Evolutionary conservation across 2,113 vertebrate species (phyloP).

Genomic region (Pterophyllum scalare): DNA sequence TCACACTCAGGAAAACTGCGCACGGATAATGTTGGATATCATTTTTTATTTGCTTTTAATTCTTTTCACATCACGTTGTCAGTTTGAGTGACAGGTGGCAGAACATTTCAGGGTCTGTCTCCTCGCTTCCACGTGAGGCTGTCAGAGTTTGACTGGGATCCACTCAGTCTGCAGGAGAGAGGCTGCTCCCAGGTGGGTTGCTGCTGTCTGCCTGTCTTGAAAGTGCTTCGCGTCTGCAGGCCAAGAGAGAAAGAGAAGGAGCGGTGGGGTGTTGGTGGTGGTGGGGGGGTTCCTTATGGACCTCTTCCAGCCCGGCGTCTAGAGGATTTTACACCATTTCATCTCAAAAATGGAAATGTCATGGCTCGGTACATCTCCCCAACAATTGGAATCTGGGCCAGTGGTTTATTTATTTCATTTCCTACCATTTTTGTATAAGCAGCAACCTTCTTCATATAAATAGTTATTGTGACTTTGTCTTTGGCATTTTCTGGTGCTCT

Average conservation of each 20-base stretch:
- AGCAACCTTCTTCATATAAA: conserved; percentile 54
- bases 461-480: conserved; percentile 64
- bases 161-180: conserved; percentile 76
- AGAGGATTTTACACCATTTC: conserved; percentile 81
- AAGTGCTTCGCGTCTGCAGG: conserved; percentile 75
- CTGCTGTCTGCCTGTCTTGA: conserved; percentile 81
- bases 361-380: conserved; percentile 73
- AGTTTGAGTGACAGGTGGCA: conserved; percentile 84
- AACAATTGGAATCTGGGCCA: conserved; percentile 80
- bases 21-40: conserved; percentile 39
- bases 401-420: conserved; percentile 75
- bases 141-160: conserved; percentile 79
- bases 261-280: neutral
- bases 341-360: conserved; percentile 79
- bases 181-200: conserved; percentile 77
- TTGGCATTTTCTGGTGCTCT: conserved; percentile 22
- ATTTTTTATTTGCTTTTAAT: conserved; percentile 77
- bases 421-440: conserved; percentile 48
- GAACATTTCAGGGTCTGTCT: conserved; percentile 83
- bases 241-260: conserved; percentile 46
- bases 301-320: conserved; percentile 70
- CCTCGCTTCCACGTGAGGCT: conserved; percentile 75
- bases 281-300: conserved; percentile 64
- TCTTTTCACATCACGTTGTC: conserved; percentile 78
- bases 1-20: conserved; percentile 23